Base-by-base conservation (phyloP, 2,888 invertebrate species). In the Erebia ligea region DNA sequence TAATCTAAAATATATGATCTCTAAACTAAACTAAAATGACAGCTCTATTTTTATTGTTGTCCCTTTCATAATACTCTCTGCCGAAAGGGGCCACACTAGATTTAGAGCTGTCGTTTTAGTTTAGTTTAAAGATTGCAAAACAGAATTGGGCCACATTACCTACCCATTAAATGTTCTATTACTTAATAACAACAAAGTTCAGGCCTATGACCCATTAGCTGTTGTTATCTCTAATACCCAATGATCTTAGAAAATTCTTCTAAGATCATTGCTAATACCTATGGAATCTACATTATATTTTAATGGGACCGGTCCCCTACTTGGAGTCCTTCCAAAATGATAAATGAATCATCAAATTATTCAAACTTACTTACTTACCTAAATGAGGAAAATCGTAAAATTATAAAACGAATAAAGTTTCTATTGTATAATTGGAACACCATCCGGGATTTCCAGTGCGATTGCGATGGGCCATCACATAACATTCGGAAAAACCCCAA, bases 401-500 rank as follows among this genome's bases (percentile, higher is more conserved):
- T 45, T 59, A 57, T 17, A 1, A 59, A 8, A 34, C 15, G 34
- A 58, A 62, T 13, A 15, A 21, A 15, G 48, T 19, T 25, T 15
- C 42, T 61, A 40, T 1, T 34, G 40, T 42, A 59, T 11, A 17
- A 15, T 19, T 19, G 5, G 42, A 42, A 62, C 42, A 61, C 42
- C 61, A 42, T 58, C 40, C 56, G 72, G 73, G 54, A 71, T 64
- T 73, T 67, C 73, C 73, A 48, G 45, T 54, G 45, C 45, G 59
- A 71, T 25, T 48, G 57, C 54, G 57, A 42, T 67, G 68, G 64
- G 15, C 45, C 25, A 42, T 15, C 21, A 45, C 58, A 50, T 72
- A 73, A 73, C 72, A 68, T 56, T 63, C 74, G 81, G 87, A 85
- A 81, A 86, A 88, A 82, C 75, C 84, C 86, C 79, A 77, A 78